A percentile compares a stretch with the other conserved stretches of the same genome.
Evolutionary conservation across 2,113 vertebrate species (phyloP).

Genomic region (Trinectes maculatus): DNA sequence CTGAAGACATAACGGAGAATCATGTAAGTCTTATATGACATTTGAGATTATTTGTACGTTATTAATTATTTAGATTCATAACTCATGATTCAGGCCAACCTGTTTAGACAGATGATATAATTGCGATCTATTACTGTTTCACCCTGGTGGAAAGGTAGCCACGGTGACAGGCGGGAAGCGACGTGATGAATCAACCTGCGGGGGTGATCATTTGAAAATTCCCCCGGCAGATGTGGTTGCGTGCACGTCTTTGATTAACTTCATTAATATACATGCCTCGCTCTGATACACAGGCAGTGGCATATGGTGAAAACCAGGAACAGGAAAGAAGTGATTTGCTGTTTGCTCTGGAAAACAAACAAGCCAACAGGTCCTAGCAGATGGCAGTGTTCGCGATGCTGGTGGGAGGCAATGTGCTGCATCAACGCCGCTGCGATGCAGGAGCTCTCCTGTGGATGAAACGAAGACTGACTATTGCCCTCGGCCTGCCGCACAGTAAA

Average conservation of each 20-base stretch:
- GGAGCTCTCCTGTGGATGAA: slow-evolving; percentile 77
- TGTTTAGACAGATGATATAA: slow-evolving; percentile 5
- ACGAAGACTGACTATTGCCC: slow-evolving; percentile 75
- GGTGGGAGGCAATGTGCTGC: slow-evolving; percentile 84
- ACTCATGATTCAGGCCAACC: not conserved
- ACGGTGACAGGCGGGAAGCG: slow-evolving; percentile 28
- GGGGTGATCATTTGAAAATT: slow-evolving; percentile 65
- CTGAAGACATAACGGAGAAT: not conserved
- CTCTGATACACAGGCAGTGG: slow-evolving; percentile 92
- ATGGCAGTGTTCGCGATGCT: slow-evolving; percentile 89
- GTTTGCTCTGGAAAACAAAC: slow-evolving; percentile 99
- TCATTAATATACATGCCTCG: slow-evolving; percentile 97
- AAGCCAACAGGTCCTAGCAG: slow-evolving; percentile 98
- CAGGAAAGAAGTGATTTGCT: slow-evolving; percentile 98
- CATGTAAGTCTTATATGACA: not conserved
- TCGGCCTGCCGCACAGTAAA: slow-evolving; percentile 79
- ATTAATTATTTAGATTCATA: not conserved
- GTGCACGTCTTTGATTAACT: slow-evolving; percentile 88
- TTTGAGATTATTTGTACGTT: not conserved
- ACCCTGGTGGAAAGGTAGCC: slow-evolving; percentile 33
- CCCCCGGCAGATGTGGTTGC: slow-evolving; percentile 72
- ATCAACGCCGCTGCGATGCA: slow-evolving; percentile 70
- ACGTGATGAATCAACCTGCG: slow-evolving; percentile 58
- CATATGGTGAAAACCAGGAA: slow-evolving; percentile 97
- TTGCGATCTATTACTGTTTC: slow-evolving; percentile 15